phyloP scores from a whole-genome alignment of 2,888 invertebrate species.

The Thyatira batis region DNA sequence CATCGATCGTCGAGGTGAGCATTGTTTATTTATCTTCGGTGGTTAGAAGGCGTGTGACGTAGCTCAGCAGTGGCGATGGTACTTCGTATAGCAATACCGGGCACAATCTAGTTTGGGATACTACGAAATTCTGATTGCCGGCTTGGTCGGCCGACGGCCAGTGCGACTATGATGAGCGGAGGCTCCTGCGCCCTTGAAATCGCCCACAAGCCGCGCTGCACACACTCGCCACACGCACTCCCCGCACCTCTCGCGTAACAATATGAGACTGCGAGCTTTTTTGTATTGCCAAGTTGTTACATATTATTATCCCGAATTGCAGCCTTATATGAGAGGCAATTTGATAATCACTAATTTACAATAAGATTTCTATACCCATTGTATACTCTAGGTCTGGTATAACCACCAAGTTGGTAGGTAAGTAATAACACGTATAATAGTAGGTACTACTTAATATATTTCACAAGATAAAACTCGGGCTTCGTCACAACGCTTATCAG shows the following conservation, averaged over 20 bases:
- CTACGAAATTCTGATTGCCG: constrained; percentile 21
- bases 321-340: neutral
- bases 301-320: neutral
- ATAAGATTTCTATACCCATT: too few relatives aligned
- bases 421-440: too few relatives aligned
- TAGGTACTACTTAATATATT: too few relatives aligned
- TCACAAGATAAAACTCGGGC: too few relatives aligned
- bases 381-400: too few relatives aligned
- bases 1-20: constrained; percentile 55
- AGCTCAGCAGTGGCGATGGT: constrained; percentile 35
- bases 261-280: neutral
- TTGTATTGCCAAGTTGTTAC: neutral
- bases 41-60: constrained; percentile 50
- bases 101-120: neutral
- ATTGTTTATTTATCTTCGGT: constrained; percentile 55
- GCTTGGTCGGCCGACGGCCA: constrained; percentile 14
- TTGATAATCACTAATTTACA: too few relatives aligned
- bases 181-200: constrained; percentile 70
- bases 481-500: too few relatives aligned
- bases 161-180: constrained; percentile 40
- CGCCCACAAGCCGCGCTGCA: neutral
- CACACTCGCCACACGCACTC: neutral
- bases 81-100: constrained; percentile 50
- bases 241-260: neutral
- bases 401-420: too few relatives aligned